A percentile compares a stretch with the other conserved stretches of the same genome.
Conservation (phyloP, 2,113 vertebrate species). For the Melierax canorus region DNA sequence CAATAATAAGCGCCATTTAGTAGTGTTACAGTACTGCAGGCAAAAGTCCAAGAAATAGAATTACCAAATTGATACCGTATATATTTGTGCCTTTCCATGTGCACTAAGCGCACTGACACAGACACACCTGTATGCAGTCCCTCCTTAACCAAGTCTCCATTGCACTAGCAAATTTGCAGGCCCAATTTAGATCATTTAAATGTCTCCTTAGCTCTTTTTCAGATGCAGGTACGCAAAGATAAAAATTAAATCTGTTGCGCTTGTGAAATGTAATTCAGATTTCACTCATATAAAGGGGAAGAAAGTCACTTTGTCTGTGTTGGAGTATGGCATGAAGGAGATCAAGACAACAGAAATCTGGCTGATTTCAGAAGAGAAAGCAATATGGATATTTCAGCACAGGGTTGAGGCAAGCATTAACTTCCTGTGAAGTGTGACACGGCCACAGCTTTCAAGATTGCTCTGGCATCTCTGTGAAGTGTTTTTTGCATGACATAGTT, state of each 20-base stretch:
- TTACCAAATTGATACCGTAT: not conserved
- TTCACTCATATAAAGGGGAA: not conserved
- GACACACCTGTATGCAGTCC: rapidly evolving
- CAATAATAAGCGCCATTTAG: not conserved
- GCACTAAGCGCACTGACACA: too few species aligned
- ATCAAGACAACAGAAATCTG: not conserved
- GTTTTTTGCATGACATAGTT: not conserved
- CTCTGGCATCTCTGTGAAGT: not conserved
- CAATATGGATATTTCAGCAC: not conserved
- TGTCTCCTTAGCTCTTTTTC: not conserved
- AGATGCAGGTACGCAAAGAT: not conserved
- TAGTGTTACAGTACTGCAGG: not conserved
- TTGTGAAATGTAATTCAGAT: not conserved
- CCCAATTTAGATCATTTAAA: not conserved
- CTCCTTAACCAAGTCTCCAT: not conserved
- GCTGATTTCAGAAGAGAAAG: not conserved
- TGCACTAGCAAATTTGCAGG: not conserved
- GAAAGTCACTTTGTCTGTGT: not conserved
- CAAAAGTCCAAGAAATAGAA: not conserved
- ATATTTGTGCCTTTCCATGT: not conserved
- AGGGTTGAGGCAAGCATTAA: not conserved
- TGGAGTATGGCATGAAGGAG: not conserved
- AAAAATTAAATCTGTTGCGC: not conserved
- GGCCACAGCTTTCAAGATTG: not conserved
- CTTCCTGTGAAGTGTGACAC: not conserved